Conservation (phyloP, 2,113 vertebrate genomes). For the Rallus limicola region DNA sequence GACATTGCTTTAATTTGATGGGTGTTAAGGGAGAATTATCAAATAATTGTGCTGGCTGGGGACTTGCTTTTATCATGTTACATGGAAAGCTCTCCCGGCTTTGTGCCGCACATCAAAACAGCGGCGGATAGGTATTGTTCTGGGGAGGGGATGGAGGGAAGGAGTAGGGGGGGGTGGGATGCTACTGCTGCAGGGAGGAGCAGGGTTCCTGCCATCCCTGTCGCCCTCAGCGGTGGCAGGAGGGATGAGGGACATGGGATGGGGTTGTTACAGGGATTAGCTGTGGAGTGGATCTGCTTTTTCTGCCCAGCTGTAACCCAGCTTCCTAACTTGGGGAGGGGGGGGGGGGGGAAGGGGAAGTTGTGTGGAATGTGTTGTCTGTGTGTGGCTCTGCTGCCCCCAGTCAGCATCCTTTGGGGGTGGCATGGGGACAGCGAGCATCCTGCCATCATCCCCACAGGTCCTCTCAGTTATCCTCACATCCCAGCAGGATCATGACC, state of each 20-base stretch:
- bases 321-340: no score
- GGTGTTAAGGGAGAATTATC: conserved; percentile 79
- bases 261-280: neutral
- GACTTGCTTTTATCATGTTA: conserved; percentile 69
- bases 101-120: conserved; percentile 52
- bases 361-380: no score
- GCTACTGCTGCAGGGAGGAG: neutral
- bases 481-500: neutral
- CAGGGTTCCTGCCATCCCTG: neutral
- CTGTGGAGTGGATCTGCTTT: neutral
- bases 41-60: conserved; percentile 69
- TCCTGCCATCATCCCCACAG: rapidly evolving
- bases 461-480: neutral
- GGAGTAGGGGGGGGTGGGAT: neutral
- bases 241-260: neutral
- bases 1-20: conserved; percentile 77
- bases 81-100: conserved; percentile 49
- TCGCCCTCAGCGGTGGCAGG: neutral
- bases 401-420: neutral
- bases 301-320: neutral
- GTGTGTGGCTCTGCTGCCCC: neutral
- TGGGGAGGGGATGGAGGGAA: neutral
- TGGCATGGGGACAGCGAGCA: neutral
- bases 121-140: conserved; percentile 7
- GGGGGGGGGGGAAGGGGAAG: no score